Base-by-base conservation (phyloP, 2,888 invertebrate genomes). In the Drosophila koepferae region DNA sequence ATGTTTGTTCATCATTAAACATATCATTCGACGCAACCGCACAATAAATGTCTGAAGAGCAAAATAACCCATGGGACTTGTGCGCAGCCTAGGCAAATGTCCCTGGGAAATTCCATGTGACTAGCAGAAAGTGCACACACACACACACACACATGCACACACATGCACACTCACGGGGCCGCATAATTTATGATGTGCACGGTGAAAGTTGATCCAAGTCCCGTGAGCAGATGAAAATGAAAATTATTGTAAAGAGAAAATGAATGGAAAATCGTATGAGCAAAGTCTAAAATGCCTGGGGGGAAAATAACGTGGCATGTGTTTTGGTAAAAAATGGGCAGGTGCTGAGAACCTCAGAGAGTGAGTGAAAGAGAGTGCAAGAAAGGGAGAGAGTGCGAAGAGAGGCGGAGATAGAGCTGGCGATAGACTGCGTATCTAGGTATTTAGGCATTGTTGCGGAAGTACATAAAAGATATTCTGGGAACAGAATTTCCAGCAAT, bases 201-300 rank as follows among this genome's bases (percentile, higher is more conserved):
- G 78, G 82, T 82, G 78, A 82, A 86, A 84, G 88, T 91, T 88
- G 84, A 91, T 88, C 78, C 78, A 81, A 82, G 70, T 89, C 88
- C 89, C 90, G 77, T 70, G 86, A 86, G 91, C 79, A 80, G 77
- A 67, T 70, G 63, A 73, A 69, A 77, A 74, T 34, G 44, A 44
- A 55, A 55, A 59, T 69, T 63, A 60, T 74, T 68, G 31, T 60
- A 2, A n/a, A 31, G 36, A 28, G 48, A 31, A 49, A 31, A 46
- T 46, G 38, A 48, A 49, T 36, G 59, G 46, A 48, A 63, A 56
- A 67, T 58, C 64, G 49, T n/a, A 31, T n/a, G 23, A 66, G 58
- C 23, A 8, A 8, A 23, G 46, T 46, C 23, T 3, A 2, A 14
- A 23, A n/a, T 46, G 41, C 10, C 56, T 38, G 4, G 5, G 38